Conservation (phyloP, 2,888 invertebrate genomes). For the Nemotelus pantherinus region DNA sequence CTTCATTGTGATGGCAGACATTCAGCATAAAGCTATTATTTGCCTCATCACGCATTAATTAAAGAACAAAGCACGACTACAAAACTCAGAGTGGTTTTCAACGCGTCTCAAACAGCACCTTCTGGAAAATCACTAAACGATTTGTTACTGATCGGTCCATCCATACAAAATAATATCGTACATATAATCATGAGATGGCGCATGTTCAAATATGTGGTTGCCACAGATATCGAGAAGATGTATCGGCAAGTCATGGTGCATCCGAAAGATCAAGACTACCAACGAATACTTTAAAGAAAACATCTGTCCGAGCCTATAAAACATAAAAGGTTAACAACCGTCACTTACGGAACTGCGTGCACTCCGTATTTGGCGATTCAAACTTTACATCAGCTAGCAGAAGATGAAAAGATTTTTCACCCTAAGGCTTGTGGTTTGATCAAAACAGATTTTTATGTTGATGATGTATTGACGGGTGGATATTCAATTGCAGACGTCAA, state of each 20-base stretch:
- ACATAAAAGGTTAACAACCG: too few species aligned
- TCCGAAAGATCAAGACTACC: neutral
- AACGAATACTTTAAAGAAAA: too few species aligned
- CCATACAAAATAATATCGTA: neutral
- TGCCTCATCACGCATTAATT: constrained; percentile 1
- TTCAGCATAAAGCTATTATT: neutral
- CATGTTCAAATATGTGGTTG: neutral
- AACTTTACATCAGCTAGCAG: too few species aligned
- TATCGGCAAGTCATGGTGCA: neutral
- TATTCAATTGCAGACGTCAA: too few species aligned
- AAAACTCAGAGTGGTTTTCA: constrained; percentile 5
- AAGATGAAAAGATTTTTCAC: too few species aligned
- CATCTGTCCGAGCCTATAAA: too few species aligned
- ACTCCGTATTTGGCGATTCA: too few species aligned
- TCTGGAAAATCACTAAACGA: neutral
- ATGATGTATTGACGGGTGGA: too few species aligned
- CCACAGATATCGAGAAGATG: constrained; percentile 12
- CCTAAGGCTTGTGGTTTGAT: too few species aligned
- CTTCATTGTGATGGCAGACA: too few species aligned
- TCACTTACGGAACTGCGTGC: too few species aligned
- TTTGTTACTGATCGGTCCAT: neutral
- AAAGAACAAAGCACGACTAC: neutral
- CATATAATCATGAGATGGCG: neutral
- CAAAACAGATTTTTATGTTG: too few species aligned
- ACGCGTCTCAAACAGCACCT: neutral